Base-by-base conservation (phyloP, 2,888 invertebrate species). In the Metalampra italica region DNA sequence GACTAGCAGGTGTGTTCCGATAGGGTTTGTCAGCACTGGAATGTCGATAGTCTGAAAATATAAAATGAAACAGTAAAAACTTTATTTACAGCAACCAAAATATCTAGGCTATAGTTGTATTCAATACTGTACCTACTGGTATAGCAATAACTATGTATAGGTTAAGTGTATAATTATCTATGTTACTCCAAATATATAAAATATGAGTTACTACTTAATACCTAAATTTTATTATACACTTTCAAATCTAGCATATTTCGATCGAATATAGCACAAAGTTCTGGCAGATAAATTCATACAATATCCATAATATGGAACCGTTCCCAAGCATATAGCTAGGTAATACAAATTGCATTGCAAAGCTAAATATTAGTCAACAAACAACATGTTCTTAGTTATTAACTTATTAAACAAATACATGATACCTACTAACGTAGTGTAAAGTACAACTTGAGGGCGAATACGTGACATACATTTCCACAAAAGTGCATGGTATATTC, bases 31-130 rank as follows among this genome's bases (percentile, higher is more conserved):
- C 90, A 91, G 90, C 90, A 82, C 85, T 90, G 88, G 91, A 91
- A 92, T 89, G 92, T 92, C 91, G 92, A 92, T 91, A 92, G 90
- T 91, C 92, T 92, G 90, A 58, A 84, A 83, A 64, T 51, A 53
- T 49, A 65, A 63, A 52, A 60, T 32, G 9, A 34, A 42, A 9
- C 8, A 7, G 30, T 32, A 7, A 13, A 38, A 41, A 41, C 9
- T 1, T n/a, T 9, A 22, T 12, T 29, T 7, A 7, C 11, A 29
- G 29, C 8, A 29, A 39, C 14, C 12, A 3, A 22, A 22, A 22
- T 22, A 22, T 22, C 22, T 22, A 22, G 22, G 22, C 22, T 5
- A 22, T 22, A 3, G 22, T 22, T 22, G 22, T 22, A 22, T 22
- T 39, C 9, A 12, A 9, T 5, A 9, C 12, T n/a, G 12, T 39